Evolutionary conservation across 2,888 invertebrate species (phyloP).

Genomic region (Lutraria lutraria): DNA sequence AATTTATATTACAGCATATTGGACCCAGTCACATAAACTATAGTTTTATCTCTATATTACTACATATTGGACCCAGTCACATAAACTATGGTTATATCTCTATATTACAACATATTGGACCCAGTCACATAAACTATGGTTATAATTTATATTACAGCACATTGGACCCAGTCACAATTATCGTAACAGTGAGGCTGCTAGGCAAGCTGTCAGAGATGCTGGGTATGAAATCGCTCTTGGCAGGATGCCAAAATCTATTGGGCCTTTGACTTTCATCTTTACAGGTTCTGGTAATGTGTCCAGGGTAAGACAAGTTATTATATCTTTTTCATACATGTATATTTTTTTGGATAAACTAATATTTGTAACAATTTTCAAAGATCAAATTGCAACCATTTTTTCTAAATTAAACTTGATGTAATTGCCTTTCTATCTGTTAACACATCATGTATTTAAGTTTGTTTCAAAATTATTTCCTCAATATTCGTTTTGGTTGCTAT

Average conservation of each 20-base stretch:
- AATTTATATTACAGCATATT: too few relatives aligned
- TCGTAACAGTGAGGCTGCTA: slow-evolving; percentile 98
- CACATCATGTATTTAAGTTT: too few relatives aligned
- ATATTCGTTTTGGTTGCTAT: too few relatives aligned
- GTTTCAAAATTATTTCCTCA: too few relatives aligned
- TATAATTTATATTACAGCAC: slow-evolving; percentile 89
- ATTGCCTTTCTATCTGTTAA: too few relatives aligned
- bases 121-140: not conserved
- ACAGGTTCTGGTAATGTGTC: slow-evolving; percentile 99
- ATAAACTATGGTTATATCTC: not conserved
- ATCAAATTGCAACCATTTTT: too few relatives aligned
- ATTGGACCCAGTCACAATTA: slow-evolving; percentile 99
- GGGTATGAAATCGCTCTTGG: slow-evolving; percentile 98
- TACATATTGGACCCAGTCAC: not conserved
- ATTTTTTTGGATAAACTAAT: too few relatives aligned
- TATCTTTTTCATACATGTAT: too few relatives aligned
- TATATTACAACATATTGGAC: too few relatives aligned
- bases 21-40: too few relatives aligned
- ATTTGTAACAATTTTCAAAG: too few relatives aligned
- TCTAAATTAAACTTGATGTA: too few relatives aligned
- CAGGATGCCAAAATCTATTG: slow-evolving; percentile 98
- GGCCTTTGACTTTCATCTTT: slow-evolving; percentile 98
- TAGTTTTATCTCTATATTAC: not conserved
- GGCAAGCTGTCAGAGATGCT: slow-evolving; percentile 98
- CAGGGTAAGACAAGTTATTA: slow-evolving; percentile 88